Base-by-base conservation (phyloP, 2,888 invertebrate genomes). In the Ariolimax columbianus region DNA sequence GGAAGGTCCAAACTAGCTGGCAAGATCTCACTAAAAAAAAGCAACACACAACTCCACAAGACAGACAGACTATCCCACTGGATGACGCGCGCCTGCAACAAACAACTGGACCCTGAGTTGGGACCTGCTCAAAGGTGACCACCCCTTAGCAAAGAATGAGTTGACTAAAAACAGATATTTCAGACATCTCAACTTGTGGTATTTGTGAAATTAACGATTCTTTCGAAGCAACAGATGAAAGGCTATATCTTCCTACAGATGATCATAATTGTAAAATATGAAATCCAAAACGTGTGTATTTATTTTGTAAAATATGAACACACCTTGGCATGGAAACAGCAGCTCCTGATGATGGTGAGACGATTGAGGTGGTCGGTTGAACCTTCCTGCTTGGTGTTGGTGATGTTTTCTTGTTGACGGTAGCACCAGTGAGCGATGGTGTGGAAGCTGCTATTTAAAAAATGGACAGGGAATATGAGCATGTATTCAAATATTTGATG, bases 331-430 rank as follows among this genome's bases (percentile, higher is more conserved):
- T 68, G 26, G 55, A 51, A n/a, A 77, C 43, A 40, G 77, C 77
- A 43, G 40, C 73, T 66, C 23, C 51, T 68, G 77, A 19, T 66
- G 51, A 43, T 23, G 47, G 66, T 47, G 77, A 14, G 23, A 38
- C 30, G 17, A 68, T 38, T 0, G 83, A 77, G 26, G 66, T 40
- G 43, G 30, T 77, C 11, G 36, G 68, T 26, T 63, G 66, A 30
- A 55, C 59, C 43, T 78, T 84, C 30, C 70, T 77, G 43, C 63
- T 51, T 36, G 78, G 72, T 30, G 78, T 78, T n/a, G 83, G 83
- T 4, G 83, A 84, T 36, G 78, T 51, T 6, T 84, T 84, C 59
- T 84, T 84, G 59, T 40, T 84, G 83, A 38, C 19, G 4, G 59
- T 26, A 40, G 30, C 70, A 30, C 55, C 66, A 19, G 72, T 33